Conservation (phyloP, 2,113 vertebrate species). For the Xiphophorus couchianus region DNA sequence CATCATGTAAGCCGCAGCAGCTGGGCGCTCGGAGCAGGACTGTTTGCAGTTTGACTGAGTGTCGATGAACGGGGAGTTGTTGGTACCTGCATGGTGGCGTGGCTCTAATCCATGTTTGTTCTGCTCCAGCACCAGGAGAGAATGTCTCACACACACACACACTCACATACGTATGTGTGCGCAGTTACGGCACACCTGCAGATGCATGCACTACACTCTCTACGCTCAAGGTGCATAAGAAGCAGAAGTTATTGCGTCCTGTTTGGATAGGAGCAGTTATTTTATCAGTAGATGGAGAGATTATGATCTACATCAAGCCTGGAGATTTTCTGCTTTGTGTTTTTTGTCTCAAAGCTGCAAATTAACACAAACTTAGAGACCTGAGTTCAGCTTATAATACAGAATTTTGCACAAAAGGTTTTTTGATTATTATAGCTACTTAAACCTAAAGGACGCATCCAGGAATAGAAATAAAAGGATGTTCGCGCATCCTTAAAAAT, state of each 20-base stretch:
- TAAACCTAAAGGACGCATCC: neutral
- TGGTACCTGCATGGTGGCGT: slow-evolving; percentile 74
- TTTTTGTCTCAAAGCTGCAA: neutral
- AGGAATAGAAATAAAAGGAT: neutral
- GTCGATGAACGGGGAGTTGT: slow-evolving; percentile 60
- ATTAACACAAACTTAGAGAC: neutral
- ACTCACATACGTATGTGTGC: slow-evolving; percentile 23
- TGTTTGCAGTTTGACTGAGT: slow-evolving; percentile 25
- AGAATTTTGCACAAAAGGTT: neutral
- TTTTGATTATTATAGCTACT: neutral
- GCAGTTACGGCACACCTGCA: neutral
- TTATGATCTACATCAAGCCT: slow-evolving; percentile 11
- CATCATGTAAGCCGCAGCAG: slow-evolving; percentile 74
- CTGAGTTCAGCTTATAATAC: neutral
- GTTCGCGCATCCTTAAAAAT: too few relatives aligned
- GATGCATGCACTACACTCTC: neutral
- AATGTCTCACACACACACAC: slow-evolving; percentile 59
- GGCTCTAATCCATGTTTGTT: slow-evolving; percentile 78
- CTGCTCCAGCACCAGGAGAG: slow-evolving; percentile 72
- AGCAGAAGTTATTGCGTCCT: slow-evolving; percentile 44
- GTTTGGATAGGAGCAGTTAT: slow-evolving; percentile 34
- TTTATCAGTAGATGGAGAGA: slow-evolving; percentile 35
- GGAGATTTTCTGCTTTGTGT: neutral
- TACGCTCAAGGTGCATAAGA: slow-evolving; percentile 14
- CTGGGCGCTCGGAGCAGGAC: slow-evolving; percentile 54